Percentiles rank a stretch among this genome's conserved stretches.
phyloP scores from a whole-genome alignment of 2,113 vertebrate genomes.

The Dipodomys spectabilis region DNA sequence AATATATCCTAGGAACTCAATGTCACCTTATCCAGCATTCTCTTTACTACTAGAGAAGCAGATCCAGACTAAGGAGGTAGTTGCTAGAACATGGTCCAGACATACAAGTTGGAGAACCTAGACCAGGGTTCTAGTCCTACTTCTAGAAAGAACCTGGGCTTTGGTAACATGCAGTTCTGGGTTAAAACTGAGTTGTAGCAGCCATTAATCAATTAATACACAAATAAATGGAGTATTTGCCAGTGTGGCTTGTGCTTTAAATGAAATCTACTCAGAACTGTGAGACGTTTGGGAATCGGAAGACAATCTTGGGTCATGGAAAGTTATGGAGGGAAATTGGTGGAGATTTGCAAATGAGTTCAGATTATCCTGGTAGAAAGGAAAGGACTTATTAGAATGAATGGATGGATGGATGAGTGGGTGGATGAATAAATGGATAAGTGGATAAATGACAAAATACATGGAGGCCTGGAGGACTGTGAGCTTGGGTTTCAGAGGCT shows the following conservation, averaged over 20 bases:
- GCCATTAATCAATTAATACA: neutral
- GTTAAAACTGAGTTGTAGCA: neutral
- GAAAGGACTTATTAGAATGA: neutral
- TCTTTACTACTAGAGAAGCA: neutral
- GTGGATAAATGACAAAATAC: neutral
- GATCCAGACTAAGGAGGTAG: neutral
- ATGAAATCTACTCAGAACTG: neutral
- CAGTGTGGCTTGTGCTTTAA: neutral
- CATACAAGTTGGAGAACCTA: neutral
- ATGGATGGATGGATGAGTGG: neutral
- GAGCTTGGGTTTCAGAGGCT: neutral
- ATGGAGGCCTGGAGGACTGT: neutral
- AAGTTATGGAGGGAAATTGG: constrained; percentile 5
- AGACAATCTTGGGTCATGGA: neutral
- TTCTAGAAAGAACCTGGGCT: neutral
- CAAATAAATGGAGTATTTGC: neutral
- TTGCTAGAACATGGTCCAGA: neutral
- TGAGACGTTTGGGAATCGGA: constrained; percentile 13
- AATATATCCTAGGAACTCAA: neutral
- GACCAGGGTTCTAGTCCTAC: neutral
- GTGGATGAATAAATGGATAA: too few relatives aligned
- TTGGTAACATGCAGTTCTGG: neutral
- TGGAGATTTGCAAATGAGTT: neutral
- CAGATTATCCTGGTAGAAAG: neutral
- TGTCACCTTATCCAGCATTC: neutral